Evolutionary conservation across 2,113 vertebrate genomes (phyloP).

Genomic region (Alethe castanea): DNA sequence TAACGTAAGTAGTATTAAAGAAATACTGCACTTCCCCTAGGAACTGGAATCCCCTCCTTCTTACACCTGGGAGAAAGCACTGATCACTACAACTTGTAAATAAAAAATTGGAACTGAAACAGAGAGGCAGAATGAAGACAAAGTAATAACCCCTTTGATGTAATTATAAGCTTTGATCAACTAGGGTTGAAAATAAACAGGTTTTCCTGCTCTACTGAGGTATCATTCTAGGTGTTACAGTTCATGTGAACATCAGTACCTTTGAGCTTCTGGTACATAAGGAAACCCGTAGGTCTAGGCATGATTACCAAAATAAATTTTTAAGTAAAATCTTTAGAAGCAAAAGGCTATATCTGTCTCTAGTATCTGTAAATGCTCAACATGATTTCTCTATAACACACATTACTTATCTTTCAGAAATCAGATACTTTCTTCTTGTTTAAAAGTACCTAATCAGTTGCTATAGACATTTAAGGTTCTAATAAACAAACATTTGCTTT

Average conservation of each 20-base stretch:
- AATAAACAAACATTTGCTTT: background rate
- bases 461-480: background rate
- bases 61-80: background rate
- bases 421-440: background rate
- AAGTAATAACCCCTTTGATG: background rate
- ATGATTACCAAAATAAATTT: background rate
- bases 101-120: background rate
- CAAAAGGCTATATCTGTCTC: background rate
- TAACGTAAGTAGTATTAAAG: background rate
- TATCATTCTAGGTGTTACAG: background rate
- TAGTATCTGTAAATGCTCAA: background rate
- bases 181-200: background rate
- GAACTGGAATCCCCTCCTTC: background rate
- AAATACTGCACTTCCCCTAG: background rate
- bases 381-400: background rate
- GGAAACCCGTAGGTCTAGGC: background rate
- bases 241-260: background rate
- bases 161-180: background rate
- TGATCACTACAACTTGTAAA: background rate
- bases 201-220: background rate
- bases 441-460: background rate
- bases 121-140: background rate
- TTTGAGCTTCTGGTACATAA: background rate
- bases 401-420: conserved; percentile 1
- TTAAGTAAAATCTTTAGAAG: background rate